A percentile compares a stretch with the other conserved stretches of the same genome.
Conservation (phyloP, 2,113 vertebrate species). For the Podarcis raffonei region DNA sequence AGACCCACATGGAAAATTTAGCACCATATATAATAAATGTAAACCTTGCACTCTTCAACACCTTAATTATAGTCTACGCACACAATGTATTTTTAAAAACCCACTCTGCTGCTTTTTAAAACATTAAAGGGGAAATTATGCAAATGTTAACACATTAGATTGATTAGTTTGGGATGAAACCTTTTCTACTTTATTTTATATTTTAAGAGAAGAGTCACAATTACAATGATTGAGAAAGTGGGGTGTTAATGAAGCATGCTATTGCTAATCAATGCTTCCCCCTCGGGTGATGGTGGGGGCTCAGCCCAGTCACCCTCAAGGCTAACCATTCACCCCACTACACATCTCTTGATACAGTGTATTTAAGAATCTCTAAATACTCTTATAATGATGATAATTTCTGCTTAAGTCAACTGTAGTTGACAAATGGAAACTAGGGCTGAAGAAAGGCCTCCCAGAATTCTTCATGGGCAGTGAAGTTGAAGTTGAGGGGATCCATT, state of each 20-base stretch:
- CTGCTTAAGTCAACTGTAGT: neutral
- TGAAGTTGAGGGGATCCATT: too few species aligned
- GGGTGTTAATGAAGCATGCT: slow-evolving; percentile 74
- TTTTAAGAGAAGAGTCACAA: slow-evolving; percentile 61
- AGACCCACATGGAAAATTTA: slow-evolving; percentile 63
- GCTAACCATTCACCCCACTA: neutral
- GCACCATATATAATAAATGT: slow-evolving; percentile 64
- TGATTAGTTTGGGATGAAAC: slow-evolving; percentile 70
- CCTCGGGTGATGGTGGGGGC: slow-evolving; percentile 32
- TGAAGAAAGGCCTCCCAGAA: too few species aligned
- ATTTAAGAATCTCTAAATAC: neutral
- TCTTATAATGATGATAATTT: too few species aligned
- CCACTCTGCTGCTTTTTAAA: slow-evolving; percentile 62
- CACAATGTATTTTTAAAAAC: slow-evolving; percentile 64
- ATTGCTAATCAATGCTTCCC: slow-evolving; percentile 72
- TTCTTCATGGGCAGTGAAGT: too few species aligned
- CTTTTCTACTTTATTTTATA: slow-evolving; percentile 57
- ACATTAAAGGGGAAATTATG: slow-evolving; percentile 63
- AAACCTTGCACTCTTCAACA: slow-evolving; percentile 70
- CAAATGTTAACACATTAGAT: slow-evolving; percentile 70
- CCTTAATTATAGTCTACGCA: slow-evolving; percentile 75
- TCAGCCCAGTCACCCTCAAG: slow-evolving; percentile 39
- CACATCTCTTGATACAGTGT: neutral
- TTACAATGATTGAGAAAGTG: slow-evolving; percentile 77
- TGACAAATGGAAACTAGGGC: neutral